Conservation (phyloP, 2,888 invertebrate genomes). For the Noctua pronuba region DNA sequence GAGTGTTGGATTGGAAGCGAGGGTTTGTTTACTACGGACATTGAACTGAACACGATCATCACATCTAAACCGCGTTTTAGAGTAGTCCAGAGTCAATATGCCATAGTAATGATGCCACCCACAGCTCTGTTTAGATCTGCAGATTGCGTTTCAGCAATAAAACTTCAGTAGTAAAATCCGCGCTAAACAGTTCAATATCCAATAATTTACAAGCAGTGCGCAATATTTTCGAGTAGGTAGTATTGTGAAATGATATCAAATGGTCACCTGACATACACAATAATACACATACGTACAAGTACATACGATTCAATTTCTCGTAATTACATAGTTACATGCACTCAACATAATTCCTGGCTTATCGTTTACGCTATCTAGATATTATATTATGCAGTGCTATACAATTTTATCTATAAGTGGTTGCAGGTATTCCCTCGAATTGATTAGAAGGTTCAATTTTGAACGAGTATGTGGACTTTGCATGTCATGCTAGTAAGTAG, state of each 20-base stretch:
- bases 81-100: not conserved
- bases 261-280: slow-evolving; percentile 8
- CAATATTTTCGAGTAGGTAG: not conserved
- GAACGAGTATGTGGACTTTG: not conserved
- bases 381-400: slow-evolving; percentile 19
- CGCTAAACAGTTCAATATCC: not conserved
- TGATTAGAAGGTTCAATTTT: slow-evolving; percentile 20
- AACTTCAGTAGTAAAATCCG: not conserved
- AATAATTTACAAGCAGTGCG: not conserved
- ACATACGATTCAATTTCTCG: slow-evolving; percentile 12
- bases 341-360: slow-evolving; percentile 35
- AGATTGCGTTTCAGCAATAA: not conserved
- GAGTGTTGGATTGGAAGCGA: not conserved
- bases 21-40: not conserved
- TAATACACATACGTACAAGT: not conserved
- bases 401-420: slow-evolving; percentile 36
- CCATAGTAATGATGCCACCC: not conserved
- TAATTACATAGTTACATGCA: slow-evolving; percentile 21
- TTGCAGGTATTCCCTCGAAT: slow-evolving; percentile 52
- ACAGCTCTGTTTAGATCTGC: not conserved
- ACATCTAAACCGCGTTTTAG: not conserved
- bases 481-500: not conserved
- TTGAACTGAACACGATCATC: not conserved
- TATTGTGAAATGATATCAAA: slow-evolving; percentile 23
- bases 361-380: slow-evolving; percentile 37